Evolutionary conservation across 1,140 invertebrate genomes (phyloP).

Genomic region (Megalopta genalis): DNA sequence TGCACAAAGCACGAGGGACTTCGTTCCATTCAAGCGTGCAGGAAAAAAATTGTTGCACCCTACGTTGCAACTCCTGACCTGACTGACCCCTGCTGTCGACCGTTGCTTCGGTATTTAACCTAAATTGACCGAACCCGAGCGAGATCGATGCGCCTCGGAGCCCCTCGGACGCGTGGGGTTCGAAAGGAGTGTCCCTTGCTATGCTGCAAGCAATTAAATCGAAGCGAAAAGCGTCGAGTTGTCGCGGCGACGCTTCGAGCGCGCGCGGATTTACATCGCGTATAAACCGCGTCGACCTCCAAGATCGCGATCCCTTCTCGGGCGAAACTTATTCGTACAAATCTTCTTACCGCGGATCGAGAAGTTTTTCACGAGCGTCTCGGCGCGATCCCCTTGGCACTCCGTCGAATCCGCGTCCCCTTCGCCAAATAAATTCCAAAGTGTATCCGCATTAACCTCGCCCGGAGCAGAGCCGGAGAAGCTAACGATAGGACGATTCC

Average conservation of each 20-base stretch:
- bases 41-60: not conserved
- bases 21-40: not conserved
- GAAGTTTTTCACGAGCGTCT: not conserved
- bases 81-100: not conserved
- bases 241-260: not conserved
- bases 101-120: slow-evolving; percentile 23
- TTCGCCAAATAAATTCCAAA: not conserved
- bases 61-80: not conserved
- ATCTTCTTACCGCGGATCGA: slow-evolving; percentile 35
- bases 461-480: slow-evolving; percentile 15
- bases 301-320: not conserved
- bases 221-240: too few species aligned
- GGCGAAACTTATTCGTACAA: slow-evolving; percentile 28
- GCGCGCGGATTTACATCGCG: not conserved
- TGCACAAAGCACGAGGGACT: not conserved
- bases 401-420: not conserved
- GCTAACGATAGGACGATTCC: slow-evolving; percentile 20
- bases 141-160: not conserved
- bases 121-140: slow-evolving; percentile 18
- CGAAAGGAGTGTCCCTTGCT: not conserved
- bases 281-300: not conserved
- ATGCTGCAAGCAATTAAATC: not conserved
- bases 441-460: not conserved
- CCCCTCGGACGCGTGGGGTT: not conserved
- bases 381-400: not conserved